These are phyloP conservation scores for Magallana angulata DNA, from an alignment of 1,140 invertebrate species.

Conservation along the genomic window DNA sequence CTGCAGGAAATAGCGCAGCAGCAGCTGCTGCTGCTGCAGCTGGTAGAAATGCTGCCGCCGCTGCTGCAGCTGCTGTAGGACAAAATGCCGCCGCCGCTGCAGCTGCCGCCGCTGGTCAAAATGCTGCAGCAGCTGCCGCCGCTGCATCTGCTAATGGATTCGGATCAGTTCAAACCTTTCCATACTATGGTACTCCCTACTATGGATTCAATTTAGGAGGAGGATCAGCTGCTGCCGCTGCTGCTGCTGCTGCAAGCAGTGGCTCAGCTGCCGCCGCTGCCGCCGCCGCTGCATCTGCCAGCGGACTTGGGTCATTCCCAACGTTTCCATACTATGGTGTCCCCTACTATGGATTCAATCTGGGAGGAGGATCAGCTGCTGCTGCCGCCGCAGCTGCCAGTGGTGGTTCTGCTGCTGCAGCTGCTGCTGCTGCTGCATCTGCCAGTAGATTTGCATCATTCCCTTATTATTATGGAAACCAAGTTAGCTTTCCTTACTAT, in stretches of 20 bases:
- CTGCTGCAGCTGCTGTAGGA: too few relatives aligned
- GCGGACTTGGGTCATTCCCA: too few relatives aligned
- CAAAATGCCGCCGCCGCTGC: not conserved
- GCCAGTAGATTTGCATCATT: too few relatives aligned
- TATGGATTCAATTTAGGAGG: not conserved
- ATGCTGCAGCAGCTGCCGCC: too few relatives aligned
- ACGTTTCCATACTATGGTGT: not conserved
- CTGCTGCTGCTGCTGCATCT: not conserved
- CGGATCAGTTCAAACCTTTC: not conserved
- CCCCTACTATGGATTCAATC: not conserved
- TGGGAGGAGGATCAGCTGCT: not conserved
- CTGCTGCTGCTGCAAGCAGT: not conserved
- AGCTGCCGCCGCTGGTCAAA: not conserved
- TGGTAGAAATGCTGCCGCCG: too few relatives aligned
- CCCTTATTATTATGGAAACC: too few relatives aligned
- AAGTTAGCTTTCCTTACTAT: too few relatives aligned
- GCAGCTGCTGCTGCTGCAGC: too few relatives aligned
- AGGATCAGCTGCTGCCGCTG: not conserved
- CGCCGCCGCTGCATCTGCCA: too few relatives aligned
- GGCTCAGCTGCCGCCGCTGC: not conserved
- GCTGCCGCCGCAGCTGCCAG: not conserved
- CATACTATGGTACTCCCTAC: not conserved
- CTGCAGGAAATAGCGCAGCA: not conserved
- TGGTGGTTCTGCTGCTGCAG: not conserved
- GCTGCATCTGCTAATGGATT: too few relatives aligned